Evolutionary conservation across 1,140 invertebrate species (phyloP), one percentile per base, ranked within the genome.

Genomic region (Parasteatoda tepidariorum): DNA sequence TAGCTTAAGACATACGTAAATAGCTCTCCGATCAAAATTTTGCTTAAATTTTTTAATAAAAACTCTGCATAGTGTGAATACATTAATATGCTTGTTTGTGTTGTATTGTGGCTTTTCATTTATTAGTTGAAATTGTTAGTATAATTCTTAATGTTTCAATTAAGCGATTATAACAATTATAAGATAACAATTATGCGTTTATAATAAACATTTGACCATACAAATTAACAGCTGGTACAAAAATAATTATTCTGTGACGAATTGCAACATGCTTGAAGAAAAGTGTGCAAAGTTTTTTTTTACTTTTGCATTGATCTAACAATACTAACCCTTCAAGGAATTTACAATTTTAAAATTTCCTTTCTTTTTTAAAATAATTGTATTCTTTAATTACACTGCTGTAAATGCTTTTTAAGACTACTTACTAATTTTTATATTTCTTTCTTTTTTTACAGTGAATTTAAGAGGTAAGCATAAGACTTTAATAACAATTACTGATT

Each of bases 361-460:
- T 38, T 24, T 38, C 9, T 30, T n/a, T 15, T 38, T 31, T 67
- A 18, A 67, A 67, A 64, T 64, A 64, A 67, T 18, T 34, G 15
- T 34, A 64, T 15, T 13, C 38, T 48, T 48, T 54, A 66, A 38
- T 79, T 79, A n/a, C 34, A 67, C 67, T 31, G 6, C 26, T 66
- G 5, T n/a, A 61, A 66, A 84, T 68, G 33, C 57, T 34, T 38
- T 73, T 73, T 61, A n/a, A 83, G 22, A 75, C 26, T 38, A 30
- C 48, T 26, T 84, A 84, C 70, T 76, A 84, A 75, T 76, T 84
- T 67, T 73, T 26, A 66, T 33, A 75, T 59, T 67, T 41, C 74
- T 76, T 81, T 62, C 62, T 76, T 59, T 83, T 64, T 68, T 76
- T 76, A 28, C 82, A 84, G 82, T 84, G 62, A 84, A 84, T 76